Base-by-base conservation (phyloP, 2,888 invertebrate species). In the Eupithecia subumbrata region DNA sequence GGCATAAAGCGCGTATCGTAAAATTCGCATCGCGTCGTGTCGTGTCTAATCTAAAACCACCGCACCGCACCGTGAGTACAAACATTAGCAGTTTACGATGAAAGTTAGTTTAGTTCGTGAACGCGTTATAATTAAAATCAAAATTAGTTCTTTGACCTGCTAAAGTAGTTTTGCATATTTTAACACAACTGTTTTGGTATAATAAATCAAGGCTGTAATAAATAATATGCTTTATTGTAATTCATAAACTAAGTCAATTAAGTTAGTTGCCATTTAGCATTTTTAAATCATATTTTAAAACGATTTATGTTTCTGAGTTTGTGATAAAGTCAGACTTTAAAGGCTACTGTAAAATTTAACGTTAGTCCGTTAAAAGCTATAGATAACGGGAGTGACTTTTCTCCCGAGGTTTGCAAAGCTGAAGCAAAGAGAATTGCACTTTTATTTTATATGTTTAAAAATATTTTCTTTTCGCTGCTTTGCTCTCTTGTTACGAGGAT, bases 131-230 rank as follows among this genome's bases (percentile, higher is more conserved):
- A 77, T 71, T 73, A 73, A 71, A 40, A 69, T 64, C 68, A 22
- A 71, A 77, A 75, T 73, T 75, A 71, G 77, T 73, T 73, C 73
- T 68, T 71, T 69, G 75, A 69, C 75, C 77, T 52, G 75, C 34
- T 71, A 18, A 72, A 70, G 45, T 68, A 60, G 48, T 73, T 77
- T 77, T 75, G 73, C 75, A 73, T 77, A 77, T 73, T 75, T 75
- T 75, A 77, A 73, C 74, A 75, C 74, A 71, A 71, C 48, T 63
- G 63, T 75, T 77, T 71, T 68, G 11, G 25, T 71, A 43, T 68
- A 37, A 75, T 75, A 73, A 76, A 72, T 66, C 30, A 71, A 48
- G 48, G 8, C 5, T 37, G 69, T 66, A 71, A 77, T 77, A 74
- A 76, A 74, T 72, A 72, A 66, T 66, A 43, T 30, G 63, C 25